A percentile compares a stretch with the other conserved stretches of the same genome.
Conservation (phyloP, 2,797 vertebrate genomes). For the Scolopax bukidnonensis region DNA sequence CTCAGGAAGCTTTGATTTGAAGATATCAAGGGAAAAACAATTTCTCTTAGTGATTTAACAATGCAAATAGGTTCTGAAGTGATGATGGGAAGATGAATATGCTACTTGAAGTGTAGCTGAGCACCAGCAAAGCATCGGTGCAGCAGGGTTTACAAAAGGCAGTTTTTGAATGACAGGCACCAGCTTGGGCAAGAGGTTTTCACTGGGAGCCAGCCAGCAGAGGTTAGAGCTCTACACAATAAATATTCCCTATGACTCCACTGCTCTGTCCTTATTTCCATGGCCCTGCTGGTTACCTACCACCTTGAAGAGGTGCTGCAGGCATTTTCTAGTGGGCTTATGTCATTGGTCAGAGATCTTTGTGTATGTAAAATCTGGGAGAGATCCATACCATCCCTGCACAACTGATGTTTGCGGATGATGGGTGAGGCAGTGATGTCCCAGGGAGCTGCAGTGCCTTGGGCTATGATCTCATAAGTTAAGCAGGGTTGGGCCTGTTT, state of each 20-base stretch:
- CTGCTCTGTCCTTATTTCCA: neutral
- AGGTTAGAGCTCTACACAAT: neutral
- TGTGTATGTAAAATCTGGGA: conserved; percentile 41
- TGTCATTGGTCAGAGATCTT: conserved; percentile 62
- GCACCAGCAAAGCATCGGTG: neutral
- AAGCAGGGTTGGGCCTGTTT: conserved; percentile 42
- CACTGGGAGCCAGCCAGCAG: neutral
- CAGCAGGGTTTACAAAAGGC: neutral
- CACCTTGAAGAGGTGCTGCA: neutral
- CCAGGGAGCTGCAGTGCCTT: neutral
- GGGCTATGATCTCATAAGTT: conserved; percentile 43
- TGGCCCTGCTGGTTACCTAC: neutral
- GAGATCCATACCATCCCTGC: conserved; percentile 19
- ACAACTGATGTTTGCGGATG: conserved; percentile 38
- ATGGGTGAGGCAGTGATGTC: conserved; percentile 37
- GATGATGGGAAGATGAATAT: neutral
- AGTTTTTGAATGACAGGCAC: neutral
- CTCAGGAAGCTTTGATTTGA: conserved; percentile 25
- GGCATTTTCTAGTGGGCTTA: conserved; percentile 41
- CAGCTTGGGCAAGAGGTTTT: neutral
- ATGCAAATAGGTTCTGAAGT: conserved; percentile 22
- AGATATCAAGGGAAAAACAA: neutral
- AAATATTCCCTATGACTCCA: neutral
- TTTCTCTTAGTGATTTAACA: neutral
- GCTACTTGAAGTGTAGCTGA: neutral